A percentile compares a stretch with the other conserved stretches of the same genome.
Conservation (phyloP, 2,888 invertebrate genomes). For the Dascillus cervinus region DNA sequence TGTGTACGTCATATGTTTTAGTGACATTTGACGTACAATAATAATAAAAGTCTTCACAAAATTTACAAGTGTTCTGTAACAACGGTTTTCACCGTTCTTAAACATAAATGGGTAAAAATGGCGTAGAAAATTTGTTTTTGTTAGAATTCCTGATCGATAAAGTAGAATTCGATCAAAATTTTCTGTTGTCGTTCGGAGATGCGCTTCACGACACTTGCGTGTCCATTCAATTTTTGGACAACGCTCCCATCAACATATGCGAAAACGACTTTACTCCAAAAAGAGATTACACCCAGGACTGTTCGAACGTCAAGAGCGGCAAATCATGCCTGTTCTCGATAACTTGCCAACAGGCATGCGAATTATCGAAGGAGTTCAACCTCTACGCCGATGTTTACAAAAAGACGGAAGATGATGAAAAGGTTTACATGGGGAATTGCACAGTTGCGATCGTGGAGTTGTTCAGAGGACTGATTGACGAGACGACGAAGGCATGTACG, state of each 20-base stretch:
- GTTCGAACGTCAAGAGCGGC: constrained; percentile 49
- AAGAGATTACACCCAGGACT: constrained; percentile 32
- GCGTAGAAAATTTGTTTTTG: constrained; percentile 54
- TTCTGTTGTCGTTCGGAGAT: constrained; percentile 34
- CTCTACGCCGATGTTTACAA: constrained; percentile 51
- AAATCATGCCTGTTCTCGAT: constrained; percentile 63
- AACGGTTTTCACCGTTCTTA: too few species aligned
- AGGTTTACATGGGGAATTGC: constrained; percentile 51
- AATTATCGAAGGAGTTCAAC: constrained; percentile 49
- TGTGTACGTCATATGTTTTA: too few species aligned
- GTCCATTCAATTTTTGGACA: constrained; percentile 50
- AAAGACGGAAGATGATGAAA: constrained; percentile 55
- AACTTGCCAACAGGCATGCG: constrained; percentile 46
- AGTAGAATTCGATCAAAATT: constrained; percentile 26
- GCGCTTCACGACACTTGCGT: constrained; percentile 50
- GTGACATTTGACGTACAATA: too few species aligned
- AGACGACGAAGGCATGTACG: constrained; percentile 35
- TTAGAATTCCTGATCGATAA: constrained; percentile 57
- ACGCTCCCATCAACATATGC: constrained; percentile 54
- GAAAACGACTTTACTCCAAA: constrained; percentile 48
- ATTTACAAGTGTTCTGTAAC: too few species aligned
- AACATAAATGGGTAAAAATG: constrained; percentile 38
- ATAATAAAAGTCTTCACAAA: too few species aligned
- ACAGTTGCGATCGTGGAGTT: constrained; percentile 53
- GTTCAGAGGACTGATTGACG: constrained; percentile 50